Evolutionary conservation across 2,888 invertebrate genomes (phyloP).

Genomic region (Diachrysia chrysitis): DNA sequence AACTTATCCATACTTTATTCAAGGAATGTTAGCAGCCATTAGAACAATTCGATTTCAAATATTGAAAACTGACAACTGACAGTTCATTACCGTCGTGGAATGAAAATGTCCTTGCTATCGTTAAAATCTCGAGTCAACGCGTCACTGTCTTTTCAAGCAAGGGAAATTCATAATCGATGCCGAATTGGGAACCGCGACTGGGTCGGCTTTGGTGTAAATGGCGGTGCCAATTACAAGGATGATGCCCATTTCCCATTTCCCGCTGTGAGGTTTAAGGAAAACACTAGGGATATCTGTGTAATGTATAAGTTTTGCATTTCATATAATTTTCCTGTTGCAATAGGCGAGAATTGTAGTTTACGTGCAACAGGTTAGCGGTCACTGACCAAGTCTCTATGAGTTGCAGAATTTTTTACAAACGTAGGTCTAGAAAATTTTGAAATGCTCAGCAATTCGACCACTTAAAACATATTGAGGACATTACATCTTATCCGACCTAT

Average conservation of each 20-base stretch:
- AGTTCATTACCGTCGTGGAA: constrained; percentile 6
- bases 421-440: too few relatives aligned
- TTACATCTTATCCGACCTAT: too few relatives aligned
- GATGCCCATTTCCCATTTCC: constrained; percentile 90
- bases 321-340: not conserved
- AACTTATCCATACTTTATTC: constrained; percentile 14
- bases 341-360: not conserved
- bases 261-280: constrained; percentile 90
- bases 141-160: constrained; percentile 56
- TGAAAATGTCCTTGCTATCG: constrained; percentile 51
- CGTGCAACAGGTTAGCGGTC: not conserved
- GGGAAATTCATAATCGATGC: constrained; percentile 67
- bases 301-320: constrained; percentile 51
- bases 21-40: constrained; percentile 10
- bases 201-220: constrained; percentile 91
- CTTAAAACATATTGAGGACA: too few relatives aligned
- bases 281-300: constrained; percentile 89
- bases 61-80: constrained; percentile 25
- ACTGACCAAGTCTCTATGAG: too few relatives aligned
- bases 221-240: constrained; percentile 89
- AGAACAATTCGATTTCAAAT: constrained; percentile 29
- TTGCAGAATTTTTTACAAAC: too few relatives aligned
- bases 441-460: too few relatives aligned
- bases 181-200: constrained; percentile 91
- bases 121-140: constrained; percentile 53